Evolutionary conservation across 2,888 invertebrate species (phyloP).

Genomic region (Actias luna): DNA sequence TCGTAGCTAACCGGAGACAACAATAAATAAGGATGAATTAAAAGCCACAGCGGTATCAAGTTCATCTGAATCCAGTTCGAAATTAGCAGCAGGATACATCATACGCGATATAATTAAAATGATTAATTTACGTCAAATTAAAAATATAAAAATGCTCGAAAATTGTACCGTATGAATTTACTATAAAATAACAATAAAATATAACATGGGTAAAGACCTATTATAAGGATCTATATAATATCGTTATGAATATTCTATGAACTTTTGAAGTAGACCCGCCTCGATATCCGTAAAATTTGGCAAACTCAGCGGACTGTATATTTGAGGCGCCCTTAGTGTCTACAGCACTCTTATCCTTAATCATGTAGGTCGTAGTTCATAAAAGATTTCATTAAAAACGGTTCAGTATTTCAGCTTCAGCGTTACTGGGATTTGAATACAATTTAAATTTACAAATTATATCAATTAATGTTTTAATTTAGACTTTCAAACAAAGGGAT

Average conservation of each 20-base stretch:
- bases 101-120: background rate
- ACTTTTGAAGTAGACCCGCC: background rate
- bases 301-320: slow-evolving; percentile 2
- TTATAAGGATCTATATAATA: background rate
- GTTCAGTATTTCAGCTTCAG: slow-evolving; percentile 3
- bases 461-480: background rate
- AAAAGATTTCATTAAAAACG: slow-evolving; percentile 11
- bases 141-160: too few species aligned
- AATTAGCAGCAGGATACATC: too few species aligned
- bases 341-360: slow-evolving; percentile 8
- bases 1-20: background rate
- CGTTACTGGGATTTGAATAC: background rate
- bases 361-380: slow-evolving; percentile 7
- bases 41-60: too few species aligned
- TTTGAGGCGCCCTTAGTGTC: slow-evolving; percentile 6
- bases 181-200: too few species aligned
- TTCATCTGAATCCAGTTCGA: too few species aligned
- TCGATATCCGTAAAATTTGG: background rate
- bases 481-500: background rate
- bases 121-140: background rate
- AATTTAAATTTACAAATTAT: slow-evolving; percentile 5
- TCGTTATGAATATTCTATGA: background rate
- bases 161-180: too few species aligned
- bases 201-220: too few species aligned
- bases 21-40: background rate